phyloP scores from a whole-genome alignment of 2,888 invertebrate species.

The Leptopilina syphax region DNA sequence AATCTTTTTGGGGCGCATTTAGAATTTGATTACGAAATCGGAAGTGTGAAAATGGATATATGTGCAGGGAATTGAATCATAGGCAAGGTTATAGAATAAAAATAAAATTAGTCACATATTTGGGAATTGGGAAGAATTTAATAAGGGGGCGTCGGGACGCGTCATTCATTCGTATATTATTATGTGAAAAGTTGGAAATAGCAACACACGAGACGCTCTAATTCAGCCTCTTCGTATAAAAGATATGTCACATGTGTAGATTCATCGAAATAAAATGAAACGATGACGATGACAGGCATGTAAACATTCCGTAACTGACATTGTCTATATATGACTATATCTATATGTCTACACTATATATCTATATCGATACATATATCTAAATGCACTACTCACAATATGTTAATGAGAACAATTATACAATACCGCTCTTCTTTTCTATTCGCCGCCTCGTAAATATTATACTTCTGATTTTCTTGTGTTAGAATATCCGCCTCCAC shows the following conservation, averaged over 20 bases:
- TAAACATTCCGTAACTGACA: conserved; percentile 22
- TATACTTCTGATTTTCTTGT: no score
- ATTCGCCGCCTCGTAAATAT: not conserved
- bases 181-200: not conserved
- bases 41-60: not conserved
- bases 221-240: not conserved
- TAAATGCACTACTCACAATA: not conserved
- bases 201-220: not conserved
- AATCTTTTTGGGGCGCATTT: no score
- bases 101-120: not conserved
- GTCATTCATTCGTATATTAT: conserved; percentile 22
- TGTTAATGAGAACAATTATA: not conserved
- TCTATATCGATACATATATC: no score
- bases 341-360: no score
- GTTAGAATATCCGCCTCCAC: not conserved
- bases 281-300: conserved; percentile 25
- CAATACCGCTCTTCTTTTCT: not conserved
- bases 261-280: conserved; percentile 1
- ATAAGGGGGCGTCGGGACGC: conserved; percentile 28
- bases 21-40: conserved; percentile 2
- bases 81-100: not conserved
- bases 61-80: not conserved
- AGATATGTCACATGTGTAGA: not conserved
- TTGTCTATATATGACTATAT: not conserved
- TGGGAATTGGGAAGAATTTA: not conserved